These are phyloP conservation scores for fruit fly (Drosophila melanogaster) DNA, from an alignment of 1,140 invertebrate species.

Conservation along the genomic window Release_6_plus_ISO1_MT NT_033777.3:27045001-27045500, in stretches of 20 bases:
- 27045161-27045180: slow-evolving; percentile 51
- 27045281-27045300: slow-evolving; percentile 18
- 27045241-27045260: slow-evolving; percentile 29
- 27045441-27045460: slow-evolving; percentile 22
- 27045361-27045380: slow-evolving; percentile 17
- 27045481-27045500: neutral
- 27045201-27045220: slow-evolving; percentile 77
- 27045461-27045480: neutral
- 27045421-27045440: slow-evolving; percentile 16
- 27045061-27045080: slow-evolving; percentile 68
- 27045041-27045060: slow-evolving; percentile 67
- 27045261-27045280: neutral
- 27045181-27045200: slow-evolving; percentile 73
- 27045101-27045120: slow-evolving; percentile 44
- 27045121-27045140: slow-evolving; percentile 8
- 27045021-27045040: slow-evolving; percentile 42
- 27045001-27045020: slow-evolving; percentile 1
- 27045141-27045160: slow-evolving; percentile 4
- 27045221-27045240: slow-evolving; percentile 59
- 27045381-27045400: slow-evolving; percentile 25
- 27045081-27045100: slow-evolving; percentile 81
- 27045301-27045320: slow-evolving; percentile 56
- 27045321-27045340: slow-evolving; percentile 63
- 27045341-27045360: slow-evolving; percentile 61
- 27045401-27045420: slow-evolving; percentile 18